Conservation (phyloP, 2,888 invertebrate genomes). For the Nebria salina region DNA sequence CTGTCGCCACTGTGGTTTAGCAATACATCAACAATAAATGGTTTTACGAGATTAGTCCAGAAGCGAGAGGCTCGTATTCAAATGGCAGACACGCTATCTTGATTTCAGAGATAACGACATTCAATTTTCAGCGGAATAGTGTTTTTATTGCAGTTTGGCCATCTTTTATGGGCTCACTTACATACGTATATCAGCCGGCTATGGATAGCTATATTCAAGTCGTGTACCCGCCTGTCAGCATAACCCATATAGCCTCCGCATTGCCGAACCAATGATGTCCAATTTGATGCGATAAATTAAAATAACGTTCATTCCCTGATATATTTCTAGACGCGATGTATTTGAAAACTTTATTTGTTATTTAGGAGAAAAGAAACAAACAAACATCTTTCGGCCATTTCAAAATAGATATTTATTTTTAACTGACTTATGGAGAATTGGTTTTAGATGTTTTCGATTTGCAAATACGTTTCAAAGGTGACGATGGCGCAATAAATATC, state of each 20-base stretch:
- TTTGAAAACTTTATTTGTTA: neutral
- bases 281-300: neutral
- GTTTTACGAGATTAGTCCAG: conserved; percentile 30
- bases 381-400: neutral
- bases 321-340: neutral
- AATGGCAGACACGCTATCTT: conserved; percentile 34
- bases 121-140: conserved; percentile 45
- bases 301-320: neutral
- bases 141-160: conserved; percentile 46
- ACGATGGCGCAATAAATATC: no score
- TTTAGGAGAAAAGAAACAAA: neutral
- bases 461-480: no score
- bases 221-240: conserved; percentile 9
- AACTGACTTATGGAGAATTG: no score
- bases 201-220: conserved; percentile 15
- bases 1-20: neutral
- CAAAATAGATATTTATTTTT: neutral
- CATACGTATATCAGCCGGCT: conserved; percentile 18
- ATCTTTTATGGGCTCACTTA: conserved; percentile 41
- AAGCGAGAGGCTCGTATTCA: conserved; percentile 30
- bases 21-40: conserved; percentile 40
- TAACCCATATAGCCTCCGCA: neutral
- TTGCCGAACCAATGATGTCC: neutral
- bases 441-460: no score
- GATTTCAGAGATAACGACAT: conserved; percentile 44